Conservation (phyloP, 1,140 invertebrate species). For the Nephila pilipes region DNA sequence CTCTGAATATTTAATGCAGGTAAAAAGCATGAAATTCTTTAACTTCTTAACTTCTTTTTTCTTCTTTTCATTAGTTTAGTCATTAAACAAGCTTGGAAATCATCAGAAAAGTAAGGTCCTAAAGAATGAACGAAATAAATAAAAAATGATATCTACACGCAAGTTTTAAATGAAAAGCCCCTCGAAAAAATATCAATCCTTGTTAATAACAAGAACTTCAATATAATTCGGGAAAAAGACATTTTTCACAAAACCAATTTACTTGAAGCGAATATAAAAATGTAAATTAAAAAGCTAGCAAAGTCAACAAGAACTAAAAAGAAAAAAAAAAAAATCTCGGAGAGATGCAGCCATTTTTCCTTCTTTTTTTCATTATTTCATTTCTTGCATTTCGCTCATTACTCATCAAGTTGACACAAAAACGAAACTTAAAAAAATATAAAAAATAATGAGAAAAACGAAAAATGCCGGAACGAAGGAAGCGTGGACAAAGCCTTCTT, state of each 20-base stretch:
- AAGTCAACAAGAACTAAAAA: slow-evolving; percentile 18
- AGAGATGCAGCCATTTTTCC: background rate
- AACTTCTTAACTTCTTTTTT: background rate
- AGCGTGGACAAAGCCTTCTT: background rate
- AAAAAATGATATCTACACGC: too few species aligned
- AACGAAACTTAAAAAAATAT: background rate
- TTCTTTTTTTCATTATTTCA: background rate
- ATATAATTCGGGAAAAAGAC: background rate
- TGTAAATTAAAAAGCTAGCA: slow-evolving; percentile 41
- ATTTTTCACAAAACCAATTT: slow-evolving; percentile 52
- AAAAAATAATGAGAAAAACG: background rate
- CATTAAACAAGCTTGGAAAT: background rate
- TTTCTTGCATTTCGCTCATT: slow-evolving; percentile 31
- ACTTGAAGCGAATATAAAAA: slow-evolving; percentile 42
- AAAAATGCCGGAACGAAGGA: background rate
- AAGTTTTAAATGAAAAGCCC: background rate
- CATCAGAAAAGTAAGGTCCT: background rate
- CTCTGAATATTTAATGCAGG: background rate
- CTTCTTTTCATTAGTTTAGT: background rate
- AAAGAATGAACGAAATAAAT: background rate
- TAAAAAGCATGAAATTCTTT: background rate
- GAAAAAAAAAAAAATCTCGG: slow-evolving; percentile 8
- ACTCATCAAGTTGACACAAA: slow-evolving; percentile 19
- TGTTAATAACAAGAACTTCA: slow-evolving; percentile 40
- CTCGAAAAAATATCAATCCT: slow-evolving; percentile 14